Evolutionary conservation across 1,140 invertebrate species (phyloP).

Genomic region (Drosophila mojavensis): DNA sequence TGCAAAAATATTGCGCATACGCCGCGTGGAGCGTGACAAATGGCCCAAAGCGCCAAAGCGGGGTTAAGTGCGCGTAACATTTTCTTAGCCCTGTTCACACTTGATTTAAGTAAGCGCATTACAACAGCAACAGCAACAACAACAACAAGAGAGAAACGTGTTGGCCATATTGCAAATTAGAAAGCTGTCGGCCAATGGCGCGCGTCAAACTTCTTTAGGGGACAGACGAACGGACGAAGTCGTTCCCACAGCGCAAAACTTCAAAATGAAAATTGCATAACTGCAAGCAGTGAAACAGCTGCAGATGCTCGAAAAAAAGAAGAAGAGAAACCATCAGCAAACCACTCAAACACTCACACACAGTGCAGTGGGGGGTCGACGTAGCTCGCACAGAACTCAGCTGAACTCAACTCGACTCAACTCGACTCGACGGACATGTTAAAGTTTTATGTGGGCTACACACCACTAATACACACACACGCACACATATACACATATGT

Average conservation of each 20-base stretch:
- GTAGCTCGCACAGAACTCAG: not conserved
- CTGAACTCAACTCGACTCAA: slow-evolving; percentile 1
- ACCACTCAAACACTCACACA: slow-evolving; percentile 16
- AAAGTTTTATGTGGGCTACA: slow-evolving; percentile 63
- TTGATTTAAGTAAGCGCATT: slow-evolving; percentile 41
- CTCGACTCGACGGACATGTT: slow-evolving; percentile 50
- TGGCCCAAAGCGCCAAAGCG: slow-evolving; percentile 23
- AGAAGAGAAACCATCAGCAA: slow-evolving; percentile 21
- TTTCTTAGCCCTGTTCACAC: slow-evolving; percentile 48
- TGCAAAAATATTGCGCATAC: slow-evolving; percentile 67
- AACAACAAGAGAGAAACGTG: not conserved
- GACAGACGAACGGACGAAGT: not conserved
- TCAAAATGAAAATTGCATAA: slow-evolving; percentile 73
- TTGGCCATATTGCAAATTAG: slow-evolving; percentile 59
- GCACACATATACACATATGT: slow-evolving; percentile 14
- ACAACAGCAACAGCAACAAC: not conserved
- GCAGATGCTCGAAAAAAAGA: slow-evolving; percentile 8
- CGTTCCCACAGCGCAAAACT: slow-evolving; percentile 47
- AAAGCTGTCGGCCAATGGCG: slow-evolving; percentile 66
- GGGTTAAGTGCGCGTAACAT: not conserved
- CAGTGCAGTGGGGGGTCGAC: slow-evolving; percentile 35
- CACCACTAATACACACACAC: slow-evolving; percentile 35
- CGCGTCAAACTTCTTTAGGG: slow-evolving; percentile 49
- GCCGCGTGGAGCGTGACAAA: slow-evolving; percentile 60
- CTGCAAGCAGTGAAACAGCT: slow-evolving; percentile 32